These are phyloP conservation scores for Nomada flava DNA, from an alignment of 2,888 invertebrate genomes.

Conservation along the genomic window DNA sequence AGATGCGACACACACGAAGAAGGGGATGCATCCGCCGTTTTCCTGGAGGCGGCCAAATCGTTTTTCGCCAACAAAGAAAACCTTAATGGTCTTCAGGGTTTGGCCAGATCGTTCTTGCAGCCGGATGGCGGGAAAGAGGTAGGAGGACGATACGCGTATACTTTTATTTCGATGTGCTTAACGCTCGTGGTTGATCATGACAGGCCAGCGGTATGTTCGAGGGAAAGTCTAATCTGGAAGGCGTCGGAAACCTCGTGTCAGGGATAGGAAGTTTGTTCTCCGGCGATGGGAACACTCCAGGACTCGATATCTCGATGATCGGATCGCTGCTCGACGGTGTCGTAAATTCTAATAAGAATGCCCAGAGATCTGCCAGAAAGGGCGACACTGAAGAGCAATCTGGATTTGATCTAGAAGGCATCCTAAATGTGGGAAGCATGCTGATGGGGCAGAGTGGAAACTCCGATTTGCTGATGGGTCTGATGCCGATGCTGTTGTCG, in stretches of 20 bases:
- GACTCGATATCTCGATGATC: constrained; percentile 75
- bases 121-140: constrained; percentile 88
- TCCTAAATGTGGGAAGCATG: constrained; percentile 78
- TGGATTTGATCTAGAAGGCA: constrained; percentile 75
- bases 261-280: constrained; percentile 79
- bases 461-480: constrained; percentile 86
- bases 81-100: constrained; percentile 86
- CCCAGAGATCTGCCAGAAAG: constrained; percentile 54
- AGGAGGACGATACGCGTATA: too few species aligned
- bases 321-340: constrained; percentile 72
- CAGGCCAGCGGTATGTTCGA: constrained; percentile 73
- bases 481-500: constrained; percentile 89
- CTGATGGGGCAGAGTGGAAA: constrained; percentile 81
- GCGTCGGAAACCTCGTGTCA: constrained; percentile 80
- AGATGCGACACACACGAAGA: constrained; percentile 77
- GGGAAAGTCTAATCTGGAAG: constrained; percentile 70
- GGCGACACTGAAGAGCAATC: constrained; percentile 17
- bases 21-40: constrained; percentile 87
- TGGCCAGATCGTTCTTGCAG: constrained; percentile 89
- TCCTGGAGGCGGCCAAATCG: constrained; percentile 89
- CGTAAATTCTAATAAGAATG: constrained; percentile 50
- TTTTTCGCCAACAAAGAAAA: constrained; percentile 88
- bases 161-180: too few species aligned
- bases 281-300: constrained; percentile 63
- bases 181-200: not conserved